Percentiles rank a stretch among this genome's conserved stretches.
phyloP scores from a whole-genome alignment of 1,140 invertebrate species.

The Palaemon carinicauda region DNA sequence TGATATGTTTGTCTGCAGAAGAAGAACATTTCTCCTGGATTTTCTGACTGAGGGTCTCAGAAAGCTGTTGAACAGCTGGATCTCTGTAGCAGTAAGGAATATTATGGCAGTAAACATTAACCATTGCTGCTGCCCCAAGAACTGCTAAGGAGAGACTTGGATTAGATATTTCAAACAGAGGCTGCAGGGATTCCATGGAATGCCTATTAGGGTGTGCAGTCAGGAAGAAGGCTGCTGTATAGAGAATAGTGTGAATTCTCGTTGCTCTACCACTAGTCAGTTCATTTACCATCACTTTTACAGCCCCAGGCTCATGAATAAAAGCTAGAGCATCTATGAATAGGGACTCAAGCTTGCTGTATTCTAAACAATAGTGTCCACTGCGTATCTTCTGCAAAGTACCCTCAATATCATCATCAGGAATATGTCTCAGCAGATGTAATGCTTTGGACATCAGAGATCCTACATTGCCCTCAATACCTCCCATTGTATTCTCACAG shows the following conservation, averaged over 20 bases:
- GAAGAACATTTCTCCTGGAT: too few relatives aligned
- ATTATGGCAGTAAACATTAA: conserved; percentile 7
- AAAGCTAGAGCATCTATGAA: conserved; percentile 30
- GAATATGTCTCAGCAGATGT: background rate
- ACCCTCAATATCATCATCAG: background rate
- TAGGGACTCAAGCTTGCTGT: background rate
- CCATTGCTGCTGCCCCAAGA: conserved; percentile 36
- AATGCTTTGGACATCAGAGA: conserved; percentile 2
- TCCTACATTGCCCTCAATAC: background rate
- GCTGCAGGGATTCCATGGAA: background rate
- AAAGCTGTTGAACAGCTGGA: too few relatives aligned
- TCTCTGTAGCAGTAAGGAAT: background rate
- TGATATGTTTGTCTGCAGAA: too few relatives aligned
- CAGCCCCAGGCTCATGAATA: conserved; percentile 9
- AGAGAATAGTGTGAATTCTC: background rate
- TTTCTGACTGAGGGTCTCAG: too few relatives aligned
- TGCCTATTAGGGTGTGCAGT: background rate
- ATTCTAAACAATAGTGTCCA: background rate
- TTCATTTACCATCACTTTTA: conserved; percentile 27
- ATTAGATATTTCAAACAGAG: conserved; percentile 5
- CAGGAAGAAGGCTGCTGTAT: conserved; percentile 20
- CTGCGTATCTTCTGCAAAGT: background rate
- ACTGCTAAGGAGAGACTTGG: background rate
- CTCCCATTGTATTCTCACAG: conserved; percentile 22
- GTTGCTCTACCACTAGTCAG: conserved; percentile 5